Percentiles rank a stretch among this genome's conserved stretches.
Conservation (phyloP, 2,888 invertebrate species). For the Prenolepis imparis region DNA sequence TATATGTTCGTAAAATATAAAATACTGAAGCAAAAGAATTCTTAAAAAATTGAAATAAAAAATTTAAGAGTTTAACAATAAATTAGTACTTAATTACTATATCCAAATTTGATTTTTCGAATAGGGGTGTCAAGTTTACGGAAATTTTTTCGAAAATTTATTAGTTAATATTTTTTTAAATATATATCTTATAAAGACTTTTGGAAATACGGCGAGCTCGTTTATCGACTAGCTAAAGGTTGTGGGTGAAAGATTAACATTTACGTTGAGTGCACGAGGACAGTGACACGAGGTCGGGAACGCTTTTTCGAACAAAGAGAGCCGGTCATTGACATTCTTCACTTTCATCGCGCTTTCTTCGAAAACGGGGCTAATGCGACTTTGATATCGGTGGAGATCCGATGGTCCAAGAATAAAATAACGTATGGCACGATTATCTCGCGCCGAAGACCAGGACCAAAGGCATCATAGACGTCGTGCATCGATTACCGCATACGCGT, state of each 20-base stretch:
- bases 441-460: neutral
- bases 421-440: neutral
- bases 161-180: neutral
- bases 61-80: neutral
- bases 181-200: neutral
- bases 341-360: neutral
- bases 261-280: neutral
- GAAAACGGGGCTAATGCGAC: neutral
- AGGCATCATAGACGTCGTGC: slow-evolving; percentile 28
- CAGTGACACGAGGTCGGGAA: neutral
- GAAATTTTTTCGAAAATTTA: neutral
- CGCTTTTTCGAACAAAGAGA: slow-evolving; percentile 3
- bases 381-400: neutral
- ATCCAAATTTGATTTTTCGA: neutral
- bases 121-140: neutral
- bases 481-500: slow-evolving; percentile 50
- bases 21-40: neutral
- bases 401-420: neutral
- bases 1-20: neutral
- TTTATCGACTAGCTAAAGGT: neutral
- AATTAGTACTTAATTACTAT: neutral
- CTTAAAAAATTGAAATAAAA: neutral
- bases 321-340: neutral
- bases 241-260: neutral
- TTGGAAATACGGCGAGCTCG: neutral